A percentile compares a stretch with the other conserved stretches of the same genome.
These are phyloP conservation scores for Sympetrum striolatum DNA, from an alignment of 2,888 invertebrate species.

Conservation along the genomic window DNA sequence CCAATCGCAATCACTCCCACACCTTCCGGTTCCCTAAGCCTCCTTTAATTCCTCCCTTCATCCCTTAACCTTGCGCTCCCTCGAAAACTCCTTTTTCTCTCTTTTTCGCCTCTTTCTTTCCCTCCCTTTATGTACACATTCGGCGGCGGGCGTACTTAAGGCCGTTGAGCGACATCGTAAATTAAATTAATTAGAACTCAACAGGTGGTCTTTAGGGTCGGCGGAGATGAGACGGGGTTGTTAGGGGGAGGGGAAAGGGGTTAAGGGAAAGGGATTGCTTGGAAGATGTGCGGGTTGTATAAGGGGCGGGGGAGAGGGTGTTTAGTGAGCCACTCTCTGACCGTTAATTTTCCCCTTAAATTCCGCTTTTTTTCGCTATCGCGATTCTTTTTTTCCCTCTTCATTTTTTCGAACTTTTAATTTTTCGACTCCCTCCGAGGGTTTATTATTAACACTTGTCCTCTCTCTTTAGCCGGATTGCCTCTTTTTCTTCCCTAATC, in stretches of 20 bases:
- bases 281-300: background rate
- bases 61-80: background rate
- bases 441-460: background rate
- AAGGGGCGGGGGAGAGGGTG: background rate
- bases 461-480: background rate
- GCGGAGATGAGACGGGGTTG: background rate
- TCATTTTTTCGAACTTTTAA: background rate
- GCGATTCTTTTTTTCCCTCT: background rate
- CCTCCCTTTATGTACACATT: background rate
- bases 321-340: background rate
- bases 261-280: background rate
- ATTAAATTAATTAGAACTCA: slow-evolving; percentile 39
- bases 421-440: background rate
- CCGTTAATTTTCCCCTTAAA: background rate
- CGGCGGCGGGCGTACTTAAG: background rate
- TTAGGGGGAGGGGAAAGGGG: background rate
- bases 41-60: background rate
- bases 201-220: slow-evolving; percentile 15
- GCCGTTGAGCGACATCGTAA: slow-evolving; percentile 18
- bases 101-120: background rate
- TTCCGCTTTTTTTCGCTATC: background rate
- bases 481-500: background rate
- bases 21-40: background rate
- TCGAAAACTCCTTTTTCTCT: background rate
- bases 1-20: background rate